A percentile compares a stretch with the other conserved stretches of the same genome.
These are phyloP conservation scores for Tragelaphus strepsiceros DNA, from an alignment of 2,113 vertebrate genomes.

Conservation along the genomic window DNA sequence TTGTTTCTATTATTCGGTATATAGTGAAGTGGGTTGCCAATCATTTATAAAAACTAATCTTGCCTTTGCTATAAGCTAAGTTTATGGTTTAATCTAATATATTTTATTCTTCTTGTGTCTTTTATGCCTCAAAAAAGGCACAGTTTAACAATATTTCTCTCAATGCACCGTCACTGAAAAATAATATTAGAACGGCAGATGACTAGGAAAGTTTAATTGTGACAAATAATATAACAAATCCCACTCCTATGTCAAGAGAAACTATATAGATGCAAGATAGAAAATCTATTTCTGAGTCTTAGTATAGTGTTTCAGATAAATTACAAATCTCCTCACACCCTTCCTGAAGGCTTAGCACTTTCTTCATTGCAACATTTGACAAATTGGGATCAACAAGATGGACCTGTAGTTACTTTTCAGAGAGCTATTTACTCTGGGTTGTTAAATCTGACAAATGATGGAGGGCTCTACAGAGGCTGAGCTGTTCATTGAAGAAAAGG, in stretches of 20 bases:
- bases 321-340: background rate
- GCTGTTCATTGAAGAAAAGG: slow-evolving; percentile 23
- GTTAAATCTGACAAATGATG: slow-evolving; percentile 51
- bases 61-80: background rate
- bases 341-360: slow-evolving; percentile 23
- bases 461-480: slow-evolving; percentile 17
- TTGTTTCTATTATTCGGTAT: background rate
- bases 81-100: background rate
- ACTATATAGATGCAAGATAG: slow-evolving; percentile 39
- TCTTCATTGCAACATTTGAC: slow-evolving; percentile 22
- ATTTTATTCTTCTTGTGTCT: background rate
- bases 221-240: background rate
- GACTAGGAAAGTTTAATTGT: background rate
- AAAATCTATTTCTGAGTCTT: background rate
- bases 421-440: slow-evolving; percentile 43
- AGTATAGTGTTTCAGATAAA: background rate
- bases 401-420: slow-evolving; percentile 50
- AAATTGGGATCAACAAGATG: slow-evolving; percentile 49
- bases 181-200: background rate
- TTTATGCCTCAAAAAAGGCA: background rate
- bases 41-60: background rate
- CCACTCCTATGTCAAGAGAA: background rate
- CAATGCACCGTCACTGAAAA: background rate
- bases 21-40: background rate
- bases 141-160: background rate